These are phyloP conservation scores for Stomatorhinus ivindoensis DNA, from an alignment of 2,113 vertebrate species.

Conservation along the genomic window DNA sequence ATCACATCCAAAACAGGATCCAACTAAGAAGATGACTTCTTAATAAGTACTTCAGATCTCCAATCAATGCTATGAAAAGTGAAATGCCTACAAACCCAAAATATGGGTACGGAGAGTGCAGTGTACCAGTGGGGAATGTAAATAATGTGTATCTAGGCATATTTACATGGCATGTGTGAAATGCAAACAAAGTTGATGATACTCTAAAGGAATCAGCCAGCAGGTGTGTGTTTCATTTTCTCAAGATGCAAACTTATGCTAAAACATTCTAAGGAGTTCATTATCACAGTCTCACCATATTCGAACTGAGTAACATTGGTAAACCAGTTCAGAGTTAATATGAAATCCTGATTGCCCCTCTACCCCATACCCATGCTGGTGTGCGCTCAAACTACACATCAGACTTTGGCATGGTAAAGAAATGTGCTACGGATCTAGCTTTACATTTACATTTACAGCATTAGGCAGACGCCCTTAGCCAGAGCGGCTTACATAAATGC, in stretches of 20 bases:
- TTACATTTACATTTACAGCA: too few species aligned
- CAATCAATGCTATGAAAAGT: conserved; percentile 4
- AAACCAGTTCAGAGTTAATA: not conserved
- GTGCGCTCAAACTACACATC: not conserved
- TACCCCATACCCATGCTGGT: not conserved
- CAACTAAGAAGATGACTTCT: not conserved
- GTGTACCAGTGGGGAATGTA: not conserved
- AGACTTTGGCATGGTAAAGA: not conserved
- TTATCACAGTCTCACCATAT: not conserved
- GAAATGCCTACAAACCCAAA: not conserved
- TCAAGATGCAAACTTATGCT: not conserved
- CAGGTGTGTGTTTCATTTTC: not conserved
- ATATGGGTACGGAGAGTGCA: not conserved
- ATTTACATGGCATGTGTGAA: not conserved
- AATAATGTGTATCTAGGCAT: not conserved
- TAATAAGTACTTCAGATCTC: not conserved
- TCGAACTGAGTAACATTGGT: not conserved
- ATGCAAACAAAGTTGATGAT: not conserved
- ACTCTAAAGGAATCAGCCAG: not conserved
- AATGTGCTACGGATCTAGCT: not conserved
- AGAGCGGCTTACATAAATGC: too few species aligned
- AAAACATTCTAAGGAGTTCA: not conserved
- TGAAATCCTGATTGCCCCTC: not conserved
- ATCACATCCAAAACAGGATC: conserved; percentile 18
- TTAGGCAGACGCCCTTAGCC: too few species aligned